These are phyloP conservation scores for Bradypus variegatus DNA, from an alignment of 2,797 vertebrate species.

Conservation along the genomic window DNA sequence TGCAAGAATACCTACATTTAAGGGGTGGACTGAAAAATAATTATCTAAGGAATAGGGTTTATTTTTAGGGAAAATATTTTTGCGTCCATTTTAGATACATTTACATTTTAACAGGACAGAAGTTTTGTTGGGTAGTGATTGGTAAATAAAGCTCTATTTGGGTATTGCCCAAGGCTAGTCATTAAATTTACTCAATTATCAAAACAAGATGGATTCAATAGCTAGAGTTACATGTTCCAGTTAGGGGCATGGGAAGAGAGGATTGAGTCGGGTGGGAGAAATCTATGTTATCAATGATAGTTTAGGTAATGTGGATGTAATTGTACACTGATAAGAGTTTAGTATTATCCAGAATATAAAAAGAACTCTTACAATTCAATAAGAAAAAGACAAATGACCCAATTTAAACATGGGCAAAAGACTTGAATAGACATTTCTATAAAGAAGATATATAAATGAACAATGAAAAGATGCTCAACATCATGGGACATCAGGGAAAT, in stretches of 20 bases:
- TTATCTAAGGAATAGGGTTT: neutral
- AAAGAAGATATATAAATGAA: too few species aligned
- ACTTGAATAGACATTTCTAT: too few species aligned
- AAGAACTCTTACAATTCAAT: too few species aligned
- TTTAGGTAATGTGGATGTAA: neutral
- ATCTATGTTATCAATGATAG: neutral
- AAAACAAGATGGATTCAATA: neutral
- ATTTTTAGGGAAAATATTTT: neutral
- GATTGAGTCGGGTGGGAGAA: neutral
- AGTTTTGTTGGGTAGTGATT: neutral
- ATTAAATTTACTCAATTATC: neutral
- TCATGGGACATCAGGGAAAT: too few species aligned
- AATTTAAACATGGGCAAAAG: too few species aligned
- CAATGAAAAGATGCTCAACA: too few species aligned
- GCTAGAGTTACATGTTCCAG: neutral
- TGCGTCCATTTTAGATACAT: neutral
- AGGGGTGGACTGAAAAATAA: neutral
- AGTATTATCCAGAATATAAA: neutral
- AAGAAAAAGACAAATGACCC: too few species aligned
- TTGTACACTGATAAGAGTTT: too few species aligned
- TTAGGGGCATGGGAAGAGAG: neutral
- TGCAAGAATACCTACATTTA: neutral
- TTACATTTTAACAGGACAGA: neutral
- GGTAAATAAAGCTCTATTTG: neutral
- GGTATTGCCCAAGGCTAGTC: neutral